phyloP scores from a whole-genome alignment of 2,113 vertebrate species.

The Paedocypris sp. region DNA sequence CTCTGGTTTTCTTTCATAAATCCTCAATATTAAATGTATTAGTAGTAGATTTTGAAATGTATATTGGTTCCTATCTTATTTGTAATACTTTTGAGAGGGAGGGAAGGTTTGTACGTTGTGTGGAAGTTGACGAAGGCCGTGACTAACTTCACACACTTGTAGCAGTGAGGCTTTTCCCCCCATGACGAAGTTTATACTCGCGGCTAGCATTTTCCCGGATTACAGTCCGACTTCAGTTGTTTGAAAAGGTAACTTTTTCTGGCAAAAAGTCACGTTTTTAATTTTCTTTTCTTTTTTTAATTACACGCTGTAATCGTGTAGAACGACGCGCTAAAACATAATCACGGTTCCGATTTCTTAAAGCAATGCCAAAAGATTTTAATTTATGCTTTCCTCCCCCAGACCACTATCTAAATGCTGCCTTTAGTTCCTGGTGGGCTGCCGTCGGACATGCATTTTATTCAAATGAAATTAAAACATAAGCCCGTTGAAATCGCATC shows the following conservation, averaged over 20 bases:
- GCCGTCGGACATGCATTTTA: slow-evolving; percentile 32
- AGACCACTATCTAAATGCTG: slow-evolving; percentile 37
- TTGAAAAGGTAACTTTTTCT: slow-evolving; percentile 28
- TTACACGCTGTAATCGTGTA: background rate
- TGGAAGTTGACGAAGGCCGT: slow-evolving; percentile 64
- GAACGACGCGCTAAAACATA: background rate
- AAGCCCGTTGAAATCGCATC: slow-evolving; percentile 1
- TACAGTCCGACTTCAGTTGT: background rate
- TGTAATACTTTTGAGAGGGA: slow-evolving; percentile 44
- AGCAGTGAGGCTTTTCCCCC: slow-evolving; percentile 28
- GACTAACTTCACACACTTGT: slow-evolving; percentile 59
- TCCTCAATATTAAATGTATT: slow-evolving; percentile 68
- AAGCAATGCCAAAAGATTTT: slow-evolving; percentile 31
- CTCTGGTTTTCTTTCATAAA: slow-evolving; percentile 52
- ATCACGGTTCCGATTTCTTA: background rate
- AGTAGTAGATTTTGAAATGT: slow-evolving; percentile 63
- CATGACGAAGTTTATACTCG: slow-evolving; percentile 15
- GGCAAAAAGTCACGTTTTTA: slow-evolving; percentile 25
- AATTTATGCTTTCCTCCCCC: background rate
- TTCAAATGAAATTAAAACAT: slow-evolving; percentile 31
- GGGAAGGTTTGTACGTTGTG: slow-evolving; percentile 19
- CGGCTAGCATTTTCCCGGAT: slow-evolving; percentile 3
- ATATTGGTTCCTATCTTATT: slow-evolving; percentile 41
- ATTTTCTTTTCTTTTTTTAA: slow-evolving; percentile 1
- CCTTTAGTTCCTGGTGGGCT: slow-evolving; percentile 39